These are phyloP conservation scores for Pterocles burchelli DNA, from an alignment of 2,113 vertebrate genomes.

Conservation along the genomic window DNA sequence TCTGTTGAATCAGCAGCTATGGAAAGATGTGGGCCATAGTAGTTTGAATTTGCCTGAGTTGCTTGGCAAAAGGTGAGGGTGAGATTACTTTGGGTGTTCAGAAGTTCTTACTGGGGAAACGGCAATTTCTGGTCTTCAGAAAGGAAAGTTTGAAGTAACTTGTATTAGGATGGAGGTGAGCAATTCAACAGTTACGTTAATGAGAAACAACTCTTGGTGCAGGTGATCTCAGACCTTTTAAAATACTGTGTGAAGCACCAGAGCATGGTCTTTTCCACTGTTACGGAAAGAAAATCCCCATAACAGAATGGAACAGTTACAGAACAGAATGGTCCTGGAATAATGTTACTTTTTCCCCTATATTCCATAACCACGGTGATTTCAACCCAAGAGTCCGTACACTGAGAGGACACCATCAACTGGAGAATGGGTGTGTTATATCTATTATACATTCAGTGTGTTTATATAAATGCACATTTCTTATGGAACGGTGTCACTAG, in stretches of 20 bases:
- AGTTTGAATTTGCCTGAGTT: background rate
- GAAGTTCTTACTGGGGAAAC: background rate
- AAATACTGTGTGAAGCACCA: background rate
- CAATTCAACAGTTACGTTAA: background rate
- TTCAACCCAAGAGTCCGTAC: background rate
- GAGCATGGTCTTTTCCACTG: background rate
- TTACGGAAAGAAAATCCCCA: background rate
- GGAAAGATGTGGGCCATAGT: background rate
- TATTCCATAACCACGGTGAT: background rate
- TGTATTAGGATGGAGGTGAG: background rate
- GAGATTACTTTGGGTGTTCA: background rate
- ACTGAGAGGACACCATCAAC: background rate
- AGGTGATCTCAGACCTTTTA: conserved; percentile 23
- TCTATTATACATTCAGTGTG: background rate
- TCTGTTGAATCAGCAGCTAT: background rate
- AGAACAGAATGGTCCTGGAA: background rate
- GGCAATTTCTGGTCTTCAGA: background rate
- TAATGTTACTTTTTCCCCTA: background rate
- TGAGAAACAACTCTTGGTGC: background rate
- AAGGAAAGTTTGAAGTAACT: conserved; percentile 27
- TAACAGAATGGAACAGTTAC: background rate
- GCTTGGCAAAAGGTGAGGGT: background rate
- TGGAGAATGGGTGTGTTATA: background rate
- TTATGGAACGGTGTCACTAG: conserved; percentile 27
- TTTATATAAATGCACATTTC: conserved; percentile 35